Base-by-base conservation (phyloP, 2,113 vertebrate species). In the Odocoileus virginianus region DNA sequence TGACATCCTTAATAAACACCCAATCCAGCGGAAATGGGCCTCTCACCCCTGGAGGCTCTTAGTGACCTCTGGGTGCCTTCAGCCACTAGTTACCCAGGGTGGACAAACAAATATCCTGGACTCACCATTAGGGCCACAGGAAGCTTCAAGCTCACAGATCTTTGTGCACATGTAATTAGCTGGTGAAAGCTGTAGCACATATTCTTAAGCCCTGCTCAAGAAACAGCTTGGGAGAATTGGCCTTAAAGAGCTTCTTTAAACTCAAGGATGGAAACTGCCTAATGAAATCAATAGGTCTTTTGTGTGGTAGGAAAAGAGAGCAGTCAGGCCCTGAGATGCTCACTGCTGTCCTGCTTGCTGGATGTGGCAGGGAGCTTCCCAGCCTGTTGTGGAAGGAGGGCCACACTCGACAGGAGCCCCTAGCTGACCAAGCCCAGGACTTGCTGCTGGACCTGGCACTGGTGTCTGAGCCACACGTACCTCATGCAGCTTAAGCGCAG, bases 1-100 rank as follows among this genome's bases (percentile, higher is more conserved):
- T 30, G 60, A 71, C 16, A n/a, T 93, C 47, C 81, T 71, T 67
- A 57, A 89, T 58, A 97, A 97, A 82, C 28, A 52, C 27, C 45
- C 45, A 21, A 11, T 17, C 33, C 0, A 0, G 55, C 0, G 2
- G 86, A 79, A 43, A n/a, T 2, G n/a, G 58, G 36, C 23, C 81
- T 43, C 54, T 89, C 10, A 5, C 54, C 27, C 33, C 83, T 67
- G 43, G 13, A 71, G 78, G 54, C 21, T 93, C 40, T 55, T 28
- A n/a, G 71, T 93, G 76, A 82, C 67, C 71, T 76, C 90, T 55
- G 60, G 78, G 36, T 60, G 7, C 82, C 74, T 86, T 87, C 28
- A 25, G 47, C 33, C 81, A 36, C 14, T 55, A 27, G 84, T 86
- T 52, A 87, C 74, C 50, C 1, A 9, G 82, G 25, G 16, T 83